phyloP scores from a whole-genome alignment of 1,140 invertebrate genomes.

The Trissolcus basalis region DNA sequence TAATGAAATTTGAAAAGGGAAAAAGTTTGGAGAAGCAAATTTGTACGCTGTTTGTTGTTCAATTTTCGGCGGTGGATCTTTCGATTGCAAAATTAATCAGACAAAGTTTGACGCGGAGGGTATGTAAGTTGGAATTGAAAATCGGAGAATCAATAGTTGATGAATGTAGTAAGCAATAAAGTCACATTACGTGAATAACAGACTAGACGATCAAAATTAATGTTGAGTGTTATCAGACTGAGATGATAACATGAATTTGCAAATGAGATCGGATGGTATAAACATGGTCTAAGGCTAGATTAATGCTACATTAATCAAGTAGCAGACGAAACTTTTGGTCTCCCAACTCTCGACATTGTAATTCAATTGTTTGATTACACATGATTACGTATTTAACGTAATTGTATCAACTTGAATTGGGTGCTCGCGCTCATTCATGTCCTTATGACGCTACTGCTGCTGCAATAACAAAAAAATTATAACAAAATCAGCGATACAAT shows the following conservation, averaged over 20 bases:
- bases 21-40: no score
- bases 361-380: conserved; percentile 45
- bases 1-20: no score
- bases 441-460: no score
- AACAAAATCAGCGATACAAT: no score
- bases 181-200: conserved; percentile 19
- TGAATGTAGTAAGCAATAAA: conserved; percentile 4
- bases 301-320: conserved; percentile 29
- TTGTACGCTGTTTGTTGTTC: no score
- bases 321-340: conserved; percentile 36
- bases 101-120: no score
- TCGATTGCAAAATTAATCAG: no score
- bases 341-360: conserved; percentile 14
- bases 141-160: no score
- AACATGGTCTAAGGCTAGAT: conserved; percentile 12
- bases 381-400: conserved; percentile 37
- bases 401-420: conserved; percentile 27
- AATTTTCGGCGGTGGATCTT: no score
- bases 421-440: not conserved
- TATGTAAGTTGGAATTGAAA: no score
- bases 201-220: conserved; percentile 29
- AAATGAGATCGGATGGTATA: conserved; percentile 23
- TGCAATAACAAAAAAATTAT: no score
- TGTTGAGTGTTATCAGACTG: conserved; percentile 20
- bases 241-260: conserved; percentile 33